Evolutionary conservation across 2,888 invertebrate species (phyloP), one percentile per base, ranked within the genome.

Genomic region (Eledona agricola): DNA sequence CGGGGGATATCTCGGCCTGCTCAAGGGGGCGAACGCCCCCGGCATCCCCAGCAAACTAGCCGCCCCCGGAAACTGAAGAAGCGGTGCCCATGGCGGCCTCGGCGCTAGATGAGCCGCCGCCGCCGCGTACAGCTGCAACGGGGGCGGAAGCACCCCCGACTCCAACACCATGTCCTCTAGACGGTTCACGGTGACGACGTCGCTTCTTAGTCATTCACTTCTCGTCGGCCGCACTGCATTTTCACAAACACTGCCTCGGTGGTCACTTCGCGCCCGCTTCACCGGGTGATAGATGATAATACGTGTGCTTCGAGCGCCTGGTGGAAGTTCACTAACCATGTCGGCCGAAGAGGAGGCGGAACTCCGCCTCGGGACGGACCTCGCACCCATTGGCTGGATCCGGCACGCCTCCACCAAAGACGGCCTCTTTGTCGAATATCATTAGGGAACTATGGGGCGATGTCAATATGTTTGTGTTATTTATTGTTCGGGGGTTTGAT

Each of bases 121-220:
- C 72, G 85, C 86, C 69, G 86, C 86, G 73, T 86, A 87, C 64
- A 86, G 77, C 71, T 86, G 85, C 75, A 87, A 77, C 70, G 85
- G 85, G 73, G 86, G 83, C 78, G 87, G 87, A 77, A 87, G 75
- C 65, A 84, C 85, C 56, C 72, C 78, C 75, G 74, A 72, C 72
- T 85, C 86, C 72, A 85, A 77, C 78, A 86, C 85, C 86, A 86
- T 85, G 66, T 72, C 76, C 53, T 59, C 46, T n/a, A 56, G 11
- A 40, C 58, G 55, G 63, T 67, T 64, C 67, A 69, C 69, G 56
- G 49, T 54, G 37, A 31, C 11, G 25, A 16, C n/a, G n/a, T n/a
- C 22, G 25, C 19, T n/a, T 26, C 4, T 16, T 3, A 51, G 52
- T 52, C 46, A 52, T 26, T 49, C 49, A 53, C 53, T 53, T 23